A percentile compares a stretch with the other conserved stretches of the same genome.
Conservation (phyloP, 2,888 invertebrate genomes). For the Drosophila tripunctata region DNA sequence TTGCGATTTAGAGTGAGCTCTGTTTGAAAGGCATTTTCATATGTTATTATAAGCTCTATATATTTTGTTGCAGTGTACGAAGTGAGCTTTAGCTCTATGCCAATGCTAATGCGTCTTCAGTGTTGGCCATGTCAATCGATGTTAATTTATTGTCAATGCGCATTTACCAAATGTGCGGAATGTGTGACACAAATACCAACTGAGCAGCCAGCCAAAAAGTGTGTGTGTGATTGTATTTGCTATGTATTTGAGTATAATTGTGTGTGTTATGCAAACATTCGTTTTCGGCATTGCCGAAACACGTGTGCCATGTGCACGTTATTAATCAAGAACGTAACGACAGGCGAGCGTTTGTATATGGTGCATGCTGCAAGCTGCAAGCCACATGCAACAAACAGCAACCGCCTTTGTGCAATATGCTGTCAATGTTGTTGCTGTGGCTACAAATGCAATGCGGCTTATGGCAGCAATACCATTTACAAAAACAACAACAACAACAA, state of each 20-base stretch:
- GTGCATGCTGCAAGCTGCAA: conserved; percentile 41
- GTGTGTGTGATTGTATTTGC: conserved; percentile 10
- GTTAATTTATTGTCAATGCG: conserved; percentile 79
- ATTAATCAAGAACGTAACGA: conserved; percentile 67
- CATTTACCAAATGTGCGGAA: conserved; percentile 47
- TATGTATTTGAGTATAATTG: conserved; percentile 39
- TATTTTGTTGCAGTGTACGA: conserved; percentile 37
- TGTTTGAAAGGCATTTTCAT: no score
- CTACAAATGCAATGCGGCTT: conserved; percentile 62
- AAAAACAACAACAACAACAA: conserved; percentile 16
- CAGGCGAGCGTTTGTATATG: conserved; percentile 18
- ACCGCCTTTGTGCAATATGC: conserved; percentile 39
- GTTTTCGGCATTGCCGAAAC: conserved; percentile 49
- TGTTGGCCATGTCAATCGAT: conserved; percentile 67
- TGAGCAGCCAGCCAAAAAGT: conserved; percentile 3
- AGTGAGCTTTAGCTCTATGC: conserved; percentile 8
- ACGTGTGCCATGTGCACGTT: conserved; percentile 73
- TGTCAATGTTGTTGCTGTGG: conserved; percentile 31
- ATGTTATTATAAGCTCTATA: no score
- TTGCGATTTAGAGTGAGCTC: neutral
- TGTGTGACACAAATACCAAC: conserved; percentile 65
- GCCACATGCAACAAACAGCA: conserved; percentile 14
- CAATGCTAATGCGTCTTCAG: conserved; percentile 41
- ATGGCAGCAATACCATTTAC: conserved; percentile 36
- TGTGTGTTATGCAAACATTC: conserved; percentile 63